Percentiles rank a stretch among this genome's conserved stretches.
phyloP scores from a whole-genome alignment of 2,888 invertebrate species.

The Lysandra bellargus region DNA sequence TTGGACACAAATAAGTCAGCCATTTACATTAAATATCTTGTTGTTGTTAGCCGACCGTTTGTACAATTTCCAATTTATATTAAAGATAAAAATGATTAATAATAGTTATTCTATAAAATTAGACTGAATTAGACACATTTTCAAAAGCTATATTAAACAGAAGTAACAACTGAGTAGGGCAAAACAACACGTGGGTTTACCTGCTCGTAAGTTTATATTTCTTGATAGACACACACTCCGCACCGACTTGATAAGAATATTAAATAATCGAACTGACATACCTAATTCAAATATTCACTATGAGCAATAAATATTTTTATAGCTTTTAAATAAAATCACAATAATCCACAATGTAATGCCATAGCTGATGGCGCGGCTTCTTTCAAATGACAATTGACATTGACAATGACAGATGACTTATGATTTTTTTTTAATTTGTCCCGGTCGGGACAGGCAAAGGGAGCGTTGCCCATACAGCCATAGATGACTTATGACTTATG shows the following conservation, averaged over 20 bases:
- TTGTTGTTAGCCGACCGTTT: not conserved
- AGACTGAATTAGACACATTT: not conserved
- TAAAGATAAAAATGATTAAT: not conserved
- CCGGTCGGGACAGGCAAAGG: too few relatives aligned
- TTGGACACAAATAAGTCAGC: too few relatives aligned
- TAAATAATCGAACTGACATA: constrained; percentile 64
- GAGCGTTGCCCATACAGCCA: too few relatives aligned
- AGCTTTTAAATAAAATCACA: too few relatives aligned
- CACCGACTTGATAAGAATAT: constrained; percentile 60
- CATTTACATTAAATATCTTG: not conserved
- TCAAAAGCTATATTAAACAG: not conserved
- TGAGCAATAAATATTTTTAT: too few relatives aligned
- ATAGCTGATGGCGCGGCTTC: too few relatives aligned
- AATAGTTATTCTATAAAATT: not conserved
- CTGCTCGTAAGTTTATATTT: constrained; percentile 55
- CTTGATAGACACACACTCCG: constrained; percentile 57
- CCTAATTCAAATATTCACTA: too few relatives aligned
- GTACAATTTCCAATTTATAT: not conserved
- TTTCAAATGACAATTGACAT: too few relatives aligned
- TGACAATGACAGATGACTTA: too few relatives aligned
- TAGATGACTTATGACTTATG: too few relatives aligned
- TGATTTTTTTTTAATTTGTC: too few relatives aligned
- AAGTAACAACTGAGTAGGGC: constrained; percentile 28
- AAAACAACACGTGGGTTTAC: constrained; percentile 47
- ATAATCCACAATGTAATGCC: too few relatives aligned